Evolutionary conservation across 2,888 invertebrate species (phyloP).

Genomic region (Apoda limacodes): DNA sequence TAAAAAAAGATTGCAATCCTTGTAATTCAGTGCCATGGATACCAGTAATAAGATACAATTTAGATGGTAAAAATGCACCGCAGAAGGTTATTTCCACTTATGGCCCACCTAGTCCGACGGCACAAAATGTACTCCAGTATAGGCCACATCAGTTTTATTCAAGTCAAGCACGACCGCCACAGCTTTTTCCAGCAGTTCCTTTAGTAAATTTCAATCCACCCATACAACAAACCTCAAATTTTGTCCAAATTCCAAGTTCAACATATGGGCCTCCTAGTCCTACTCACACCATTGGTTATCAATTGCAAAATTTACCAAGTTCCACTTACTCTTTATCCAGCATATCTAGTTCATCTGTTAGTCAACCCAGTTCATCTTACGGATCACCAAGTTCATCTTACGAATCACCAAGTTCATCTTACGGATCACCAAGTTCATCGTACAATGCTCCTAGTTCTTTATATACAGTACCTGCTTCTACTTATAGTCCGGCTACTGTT

Average conservation of each 20-base stretch:
- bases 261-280: conserved; percentile 39
- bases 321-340: conserved; percentile 35
- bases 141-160: conserved; percentile 33
- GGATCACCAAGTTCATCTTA: conserved; percentile 9
- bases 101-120: conserved; percentile 53
- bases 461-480: conserved; percentile 27
- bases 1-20: conserved; percentile 75
- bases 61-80: conserved; percentile 42
- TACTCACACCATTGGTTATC: conserved; percentile 39
- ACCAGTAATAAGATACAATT: conserved; percentile 72
- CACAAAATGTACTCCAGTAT: conserved; percentile 33
- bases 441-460: conserved; percentile 25
- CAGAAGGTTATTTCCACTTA: conserved; percentile 45
- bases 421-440: conserved; percentile 20
- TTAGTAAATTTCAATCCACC: conserved; percentile 44
- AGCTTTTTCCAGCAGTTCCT: conserved; percentile 31
- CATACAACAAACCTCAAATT: conserved; percentile 23
- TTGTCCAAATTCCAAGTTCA: conserved; percentile 31
- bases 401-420: conserved; percentile 15
- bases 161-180: conserved; percentile 20
- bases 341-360: conserved; percentile 26
- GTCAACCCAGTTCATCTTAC: conserved; percentile 19
- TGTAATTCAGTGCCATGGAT: conserved; percentile 88
- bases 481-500: conserved; percentile 28
- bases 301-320: conserved; percentile 41